phyloP scores from a whole-genome alignment of 2,797 vertebrate species.

The Labroides dimidiatus region DNA sequence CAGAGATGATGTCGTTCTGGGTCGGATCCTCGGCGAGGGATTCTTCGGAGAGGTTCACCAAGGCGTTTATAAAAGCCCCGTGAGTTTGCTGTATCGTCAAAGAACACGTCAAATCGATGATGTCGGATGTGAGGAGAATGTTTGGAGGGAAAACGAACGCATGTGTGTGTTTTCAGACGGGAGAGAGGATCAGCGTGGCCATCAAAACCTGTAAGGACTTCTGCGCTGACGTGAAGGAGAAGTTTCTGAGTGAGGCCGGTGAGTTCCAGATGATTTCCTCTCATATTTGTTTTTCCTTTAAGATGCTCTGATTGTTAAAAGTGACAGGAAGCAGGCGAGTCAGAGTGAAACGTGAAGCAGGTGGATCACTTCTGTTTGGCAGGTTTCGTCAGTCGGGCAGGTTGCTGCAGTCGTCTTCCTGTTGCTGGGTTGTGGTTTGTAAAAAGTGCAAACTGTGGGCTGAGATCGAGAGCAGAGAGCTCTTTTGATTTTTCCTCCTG shows the following conservation, averaged over 20 bases:
- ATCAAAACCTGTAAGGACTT: slow-evolving; percentile 96
- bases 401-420: slow-evolving; percentile 41
- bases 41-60: slow-evolving; percentile 95
- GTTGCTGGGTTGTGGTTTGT: slow-evolving; percentile 38
- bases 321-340: no score
- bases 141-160: neutral
- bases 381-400: neutral
- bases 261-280: slow-evolving; percentile 46
- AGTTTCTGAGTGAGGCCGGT: slow-evolving; percentile 96
- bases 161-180: slow-evolving; percentile 77
- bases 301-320: no score
- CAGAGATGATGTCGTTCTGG: slow-evolving; percentile 85
- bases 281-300: no score
- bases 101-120: no score
- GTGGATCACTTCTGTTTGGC: no score
- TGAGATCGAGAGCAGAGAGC: neutral
- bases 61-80: slow-evolving; percentile 89
- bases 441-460: neutral
- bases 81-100: slow-evolving; percentile 67
- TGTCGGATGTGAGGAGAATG: no score
- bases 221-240: slow-evolving; percentile 90
- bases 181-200: slow-evolving; percentile 86
- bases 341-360: no score
- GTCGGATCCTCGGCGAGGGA: slow-evolving; percentile 92
- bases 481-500: neutral